These are phyloP conservation scores for Leucoraja erinaceus DNA, from an alignment of 2,113 vertebrate genomes.

Conservation along the genomic window DNA sequence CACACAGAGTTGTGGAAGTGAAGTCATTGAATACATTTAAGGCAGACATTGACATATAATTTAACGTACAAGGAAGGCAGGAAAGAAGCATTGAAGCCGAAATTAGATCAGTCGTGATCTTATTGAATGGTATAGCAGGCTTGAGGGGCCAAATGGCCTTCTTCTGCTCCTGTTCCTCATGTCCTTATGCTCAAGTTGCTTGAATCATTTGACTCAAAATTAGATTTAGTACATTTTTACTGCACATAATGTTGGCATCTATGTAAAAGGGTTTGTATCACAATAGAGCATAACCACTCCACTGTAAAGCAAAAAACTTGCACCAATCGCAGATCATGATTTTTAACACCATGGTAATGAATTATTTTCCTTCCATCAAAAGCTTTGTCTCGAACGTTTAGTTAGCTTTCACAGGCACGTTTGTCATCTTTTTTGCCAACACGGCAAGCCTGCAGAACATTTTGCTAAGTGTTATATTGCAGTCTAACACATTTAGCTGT, in stretches of 20 bases:
- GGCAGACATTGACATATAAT: too few species aligned
- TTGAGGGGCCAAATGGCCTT: too few species aligned
- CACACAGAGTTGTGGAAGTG: too few species aligned
- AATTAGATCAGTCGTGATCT: too few species aligned
- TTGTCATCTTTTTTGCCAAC: neutral
- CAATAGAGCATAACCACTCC: neutral
- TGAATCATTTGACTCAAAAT: neutral
- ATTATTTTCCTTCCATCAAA: neutral
- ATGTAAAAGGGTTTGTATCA: neutral
- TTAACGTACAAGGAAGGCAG: too few species aligned
- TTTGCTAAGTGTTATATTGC: neutral
- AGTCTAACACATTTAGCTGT: neutral
- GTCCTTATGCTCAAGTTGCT: neutral
- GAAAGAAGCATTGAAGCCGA: too few species aligned
- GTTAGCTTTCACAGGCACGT: neutral
- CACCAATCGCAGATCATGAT: neutral
- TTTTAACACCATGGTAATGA: neutral
- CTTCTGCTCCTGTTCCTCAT: too few species aligned
- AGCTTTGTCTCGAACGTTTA: neutral
- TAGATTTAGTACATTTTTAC: neutral
- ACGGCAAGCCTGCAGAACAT: neutral
- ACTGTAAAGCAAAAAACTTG: neutral
- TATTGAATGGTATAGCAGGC: too few species aligned
- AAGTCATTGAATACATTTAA: too few species aligned
- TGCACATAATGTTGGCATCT: neutral